phyloP scores from a whole-genome alignment of 2,888 invertebrate genomes.

The Rhopalosiphum nymphaeae region DNA sequence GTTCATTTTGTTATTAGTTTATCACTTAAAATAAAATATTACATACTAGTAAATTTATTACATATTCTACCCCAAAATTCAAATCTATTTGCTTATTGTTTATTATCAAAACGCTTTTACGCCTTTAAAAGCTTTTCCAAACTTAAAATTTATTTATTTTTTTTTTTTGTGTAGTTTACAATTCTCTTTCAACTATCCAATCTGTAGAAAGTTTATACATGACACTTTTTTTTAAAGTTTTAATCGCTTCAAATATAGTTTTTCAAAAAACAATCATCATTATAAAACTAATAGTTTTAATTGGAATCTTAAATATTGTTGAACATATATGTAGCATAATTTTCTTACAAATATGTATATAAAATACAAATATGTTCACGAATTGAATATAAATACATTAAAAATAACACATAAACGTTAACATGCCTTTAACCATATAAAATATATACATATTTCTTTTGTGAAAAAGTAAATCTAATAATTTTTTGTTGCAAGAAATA shows the following conservation, averaged over 20 bases:
- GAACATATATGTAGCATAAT: not conserved
- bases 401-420: not conserved
- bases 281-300: not conserved
- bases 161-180: not conserved
- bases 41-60: not conserved
- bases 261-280: not conserved
- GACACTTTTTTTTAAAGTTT: not conserved
- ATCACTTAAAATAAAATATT: not conserved
- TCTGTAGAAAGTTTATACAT: not conserved
- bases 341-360: not conserved
- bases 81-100: not conserved
- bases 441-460: not conserved
- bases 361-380: not conserved
- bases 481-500: not conserved
- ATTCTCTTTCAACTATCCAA: not conserved
- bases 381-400: not conserved
- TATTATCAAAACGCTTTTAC: not conserved
- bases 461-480: no score
- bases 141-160: not conserved
- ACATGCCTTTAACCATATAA: not conserved
- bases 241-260: not conserved
- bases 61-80: not conserved
- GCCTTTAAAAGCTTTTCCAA: not conserved
- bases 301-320: not conserved
- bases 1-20: no score